Base-by-base conservation (phyloP, 2,113 vertebrate species). In the Thymallus thymallus region DNA sequence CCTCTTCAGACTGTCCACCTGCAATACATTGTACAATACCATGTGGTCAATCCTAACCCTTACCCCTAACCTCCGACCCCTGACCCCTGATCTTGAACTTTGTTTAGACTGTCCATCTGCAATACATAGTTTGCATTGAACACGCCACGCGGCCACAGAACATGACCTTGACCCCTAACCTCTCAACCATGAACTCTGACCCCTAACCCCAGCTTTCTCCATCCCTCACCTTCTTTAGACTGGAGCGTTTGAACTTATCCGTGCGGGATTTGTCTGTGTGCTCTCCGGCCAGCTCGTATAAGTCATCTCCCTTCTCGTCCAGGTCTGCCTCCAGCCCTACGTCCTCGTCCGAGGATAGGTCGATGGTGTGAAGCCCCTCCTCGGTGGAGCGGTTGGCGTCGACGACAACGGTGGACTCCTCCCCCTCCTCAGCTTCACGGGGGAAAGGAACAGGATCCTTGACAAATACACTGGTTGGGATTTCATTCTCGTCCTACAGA, bases 1-100 rank as follows among this genome's bases (percentile, higher is more conserved):
- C 82, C 96, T 98, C 91, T 99, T 99, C 85, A 99, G 91, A 81
- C 96, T 98, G 87, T 98, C 98, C 1, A 99, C 90, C 89, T 91
- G 80, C n/a, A 46, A 7, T n/a, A 68, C 18, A 78, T 51, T 22
- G 77, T 18, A 71, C 0, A 63, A 41, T 5, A 4, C 66, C 41
- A 46, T 20, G 23, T 10, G 23, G 64, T 30, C 65, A 35, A 18
- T 29, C 22, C 61, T 23, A 12, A 14, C 61, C 24, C 22, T 29
- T 29, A 24, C 24, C 61, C 23, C 22, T 67, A 6, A 65, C 13
- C 16, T 30, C 16, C 61, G 35, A 41, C 35, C 35, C 29, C 56
- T 20, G 56, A 58, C 14, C 18, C 58, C 23, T 22, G 58, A 61
- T 24, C 58, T 61, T 61, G 9, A 22, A 7, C 6, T 23, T 18